Percentiles rank a stretch among this genome's conserved stretches.
phyloP scores from a whole-genome alignment of 1,140 invertebrate genomes.

The Eumaeus atala region DNA sequence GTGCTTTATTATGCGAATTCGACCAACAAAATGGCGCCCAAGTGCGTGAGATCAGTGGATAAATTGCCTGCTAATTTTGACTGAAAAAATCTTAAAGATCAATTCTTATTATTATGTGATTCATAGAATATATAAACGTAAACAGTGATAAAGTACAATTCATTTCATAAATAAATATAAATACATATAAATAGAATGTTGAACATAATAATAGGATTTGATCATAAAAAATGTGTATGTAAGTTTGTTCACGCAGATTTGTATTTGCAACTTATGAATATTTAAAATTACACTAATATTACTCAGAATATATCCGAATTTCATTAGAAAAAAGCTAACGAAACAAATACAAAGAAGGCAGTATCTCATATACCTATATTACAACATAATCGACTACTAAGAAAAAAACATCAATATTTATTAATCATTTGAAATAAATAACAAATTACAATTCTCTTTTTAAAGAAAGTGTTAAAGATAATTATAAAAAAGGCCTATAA shows the following conservation, averaged over 20 bases:
- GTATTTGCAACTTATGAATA: slow-evolving; percentile 49
- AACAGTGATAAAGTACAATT: slow-evolving; percentile 11
- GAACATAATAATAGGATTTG: slow-evolving; percentile 40
- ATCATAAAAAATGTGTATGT: slow-evolving; percentile 34
- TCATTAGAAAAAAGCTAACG: slow-evolving; percentile 50
- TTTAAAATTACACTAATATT: slow-evolving; percentile 43
- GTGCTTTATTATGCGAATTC: slow-evolving; percentile 53
- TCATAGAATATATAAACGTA: slow-evolving; percentile 12
- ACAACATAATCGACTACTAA: slow-evolving; percentile 60
- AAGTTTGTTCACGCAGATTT: slow-evolving; percentile 57
- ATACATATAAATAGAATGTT: slow-evolving; percentile 19
- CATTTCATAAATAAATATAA: slow-evolving; percentile 19
- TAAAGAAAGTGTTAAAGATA: slow-evolving; percentile 67
- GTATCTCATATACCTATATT: slow-evolving; percentile 63
- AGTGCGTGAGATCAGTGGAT: slow-evolving; percentile 58
- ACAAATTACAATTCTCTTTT: slow-evolving; percentile 67
- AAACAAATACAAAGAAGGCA: slow-evolving; percentile 57
- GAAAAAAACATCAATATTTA: slow-evolving; percentile 69
- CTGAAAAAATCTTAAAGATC: slow-evolving; percentile 27
- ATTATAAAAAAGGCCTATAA: slow-evolving; percentile 59
- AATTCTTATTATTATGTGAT: slow-evolving; percentile 40
- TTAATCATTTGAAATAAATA: slow-evolving; percentile 74
- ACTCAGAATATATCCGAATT: slow-evolving; percentile 32
- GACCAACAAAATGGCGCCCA: slow-evolving; percentile 47
- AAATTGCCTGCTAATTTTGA: slow-evolving; percentile 62